A percentile compares a stretch with the other conserved stretches of the same genome.
Conservation (phyloP, 35 echinoderm and acorn worm species). For the Ptychodera flava region DNA sequence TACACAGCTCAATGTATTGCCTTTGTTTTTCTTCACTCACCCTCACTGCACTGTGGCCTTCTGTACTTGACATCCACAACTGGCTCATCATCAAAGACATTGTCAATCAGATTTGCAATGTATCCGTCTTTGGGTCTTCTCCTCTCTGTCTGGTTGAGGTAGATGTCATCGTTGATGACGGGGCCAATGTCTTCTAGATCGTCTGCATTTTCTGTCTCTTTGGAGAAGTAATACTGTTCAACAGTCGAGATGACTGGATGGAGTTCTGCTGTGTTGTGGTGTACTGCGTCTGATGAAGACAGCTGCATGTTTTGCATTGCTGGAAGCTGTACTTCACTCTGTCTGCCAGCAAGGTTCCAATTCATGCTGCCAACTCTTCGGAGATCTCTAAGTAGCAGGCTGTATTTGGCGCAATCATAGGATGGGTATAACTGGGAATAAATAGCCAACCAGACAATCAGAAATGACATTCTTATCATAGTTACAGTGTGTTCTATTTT, state of each 20-base stretch:
- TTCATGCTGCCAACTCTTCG: constrained; percentile 11
- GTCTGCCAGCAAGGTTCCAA: constrained; percentile 3
- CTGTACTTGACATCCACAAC: constrained; percentile 16
- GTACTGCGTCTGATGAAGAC: neutral
- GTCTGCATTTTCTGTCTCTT: neutral
- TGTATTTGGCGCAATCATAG: constrained; percentile 42
- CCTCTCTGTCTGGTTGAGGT: neutral
- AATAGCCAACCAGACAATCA: neutral
- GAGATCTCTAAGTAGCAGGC: constrained; percentile 50
- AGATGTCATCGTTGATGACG: neutral
- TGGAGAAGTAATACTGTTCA: constrained; percentile 30
- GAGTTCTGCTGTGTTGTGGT: constrained; percentile 53
- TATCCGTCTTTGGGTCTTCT: neutral
- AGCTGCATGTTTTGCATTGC: constrained; percentile 2
- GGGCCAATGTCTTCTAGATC: neutral
- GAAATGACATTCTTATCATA: no score
- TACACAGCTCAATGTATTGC: no score
- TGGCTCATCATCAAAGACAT: constrained; percentile 45
- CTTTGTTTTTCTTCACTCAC: no score
- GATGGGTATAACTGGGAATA: constrained; percentile 71
- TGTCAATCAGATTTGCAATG: constrained; percentile 31
- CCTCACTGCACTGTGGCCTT: constrained; percentile 55
- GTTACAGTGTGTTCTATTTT: no score
- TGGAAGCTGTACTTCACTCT: constrained; percentile 19
- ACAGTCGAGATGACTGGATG: constrained; percentile 42